A percentile compares a stretch with the other conserved stretches of the same genome.
These are phyloP conservation scores for Epizoanthus rinbou DNA, from an alignment of 92 coral and sea anemone species.

Conservation along the genomic window DNA sequence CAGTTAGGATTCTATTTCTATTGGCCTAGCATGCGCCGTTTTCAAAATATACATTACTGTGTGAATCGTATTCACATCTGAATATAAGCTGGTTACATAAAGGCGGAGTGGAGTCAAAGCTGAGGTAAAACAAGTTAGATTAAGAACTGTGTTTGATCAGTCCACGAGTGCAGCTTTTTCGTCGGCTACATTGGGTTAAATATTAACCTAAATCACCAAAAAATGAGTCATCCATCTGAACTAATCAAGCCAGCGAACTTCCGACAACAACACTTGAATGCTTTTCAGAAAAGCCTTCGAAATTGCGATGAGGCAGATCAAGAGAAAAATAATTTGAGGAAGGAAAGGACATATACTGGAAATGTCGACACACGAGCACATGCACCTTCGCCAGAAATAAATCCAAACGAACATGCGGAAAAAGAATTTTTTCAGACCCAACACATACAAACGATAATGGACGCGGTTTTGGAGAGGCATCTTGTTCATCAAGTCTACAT, in stretches of 20 bases:
- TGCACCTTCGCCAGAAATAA: background rate
- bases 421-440: slow-evolving; percentile 58
- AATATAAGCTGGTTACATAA: background rate
- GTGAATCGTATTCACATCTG: slow-evolving; percentile 1
- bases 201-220: background rate
- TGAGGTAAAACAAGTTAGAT: background rate
- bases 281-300: slow-evolving; percentile 67
- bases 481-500: slow-evolving; percentile 58
- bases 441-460: slow-evolving; percentile 70
- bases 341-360: slow-evolving; percentile 37
- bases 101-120: background rate
- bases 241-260: background rate
- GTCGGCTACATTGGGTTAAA: background rate
- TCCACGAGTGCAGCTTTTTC: background rate
- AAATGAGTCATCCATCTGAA: slow-evolving; percentile 5
- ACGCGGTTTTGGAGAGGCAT: slow-evolving; percentile 58
- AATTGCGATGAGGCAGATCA: slow-evolving; percentile 26
- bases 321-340: slow-evolving; percentile 20
- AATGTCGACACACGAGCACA: background rate
- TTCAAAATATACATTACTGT: background rate
- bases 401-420: background rate
- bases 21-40: background rate
- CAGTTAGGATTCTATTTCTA: background rate
- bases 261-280: slow-evolving; percentile 47
- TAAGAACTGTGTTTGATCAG: background rate